Evolutionary conservation across 2,797 vertebrate genomes (phyloP), one percentile per base, ranked within the genome.

Genomic region (Geotrypetes seraphini): DNA sequence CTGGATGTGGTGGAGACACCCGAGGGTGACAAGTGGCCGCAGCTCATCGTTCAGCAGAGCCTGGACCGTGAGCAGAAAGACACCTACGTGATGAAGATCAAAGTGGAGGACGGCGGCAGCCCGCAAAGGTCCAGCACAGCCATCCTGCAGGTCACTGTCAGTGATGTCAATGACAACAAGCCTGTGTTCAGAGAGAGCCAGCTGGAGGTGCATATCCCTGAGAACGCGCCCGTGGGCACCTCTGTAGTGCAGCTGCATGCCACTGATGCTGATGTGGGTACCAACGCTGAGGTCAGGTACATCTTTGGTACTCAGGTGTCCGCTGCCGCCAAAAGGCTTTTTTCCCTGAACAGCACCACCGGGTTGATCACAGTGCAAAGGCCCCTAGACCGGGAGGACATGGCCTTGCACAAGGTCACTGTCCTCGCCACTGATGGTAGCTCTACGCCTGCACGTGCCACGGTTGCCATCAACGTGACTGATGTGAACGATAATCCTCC

Each of bases 21-120:
- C 2, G 96, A 99, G 72, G 95, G 96, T 32, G 96, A 99, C 75
- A 99, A 98, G 84, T 99, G 95, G 95, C 96, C 96, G 5, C 95
- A 98, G 69, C 84, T 99, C 56, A 97, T 99, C 13, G 92, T 99
- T 57, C 95, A 97, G 73, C 92, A 96, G 71, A 94, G 92, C 79
- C 81, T 99, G 76, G 96, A 99, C 71, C 74, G 96, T 56, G 96
- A 99, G 72, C 93, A 91, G 73, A 98, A 97, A 74, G 96, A 99
- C 50, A 98, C 93, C 8, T 98, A 99, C 17, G 96, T 98, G 63
- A 98, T 99, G 96, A 99, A 98, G 82, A 92, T 99, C 63, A 98
- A 98, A 78, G 96, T 98, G 37, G 94, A 99, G 71, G 96, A 98
- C 28, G 96, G 96, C 28, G 96, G 96, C 23, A 90, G 67, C 14